phyloP scores from a whole-genome alignment of 2,797 vertebrate species.

The Sardinella longiceps region DNA sequence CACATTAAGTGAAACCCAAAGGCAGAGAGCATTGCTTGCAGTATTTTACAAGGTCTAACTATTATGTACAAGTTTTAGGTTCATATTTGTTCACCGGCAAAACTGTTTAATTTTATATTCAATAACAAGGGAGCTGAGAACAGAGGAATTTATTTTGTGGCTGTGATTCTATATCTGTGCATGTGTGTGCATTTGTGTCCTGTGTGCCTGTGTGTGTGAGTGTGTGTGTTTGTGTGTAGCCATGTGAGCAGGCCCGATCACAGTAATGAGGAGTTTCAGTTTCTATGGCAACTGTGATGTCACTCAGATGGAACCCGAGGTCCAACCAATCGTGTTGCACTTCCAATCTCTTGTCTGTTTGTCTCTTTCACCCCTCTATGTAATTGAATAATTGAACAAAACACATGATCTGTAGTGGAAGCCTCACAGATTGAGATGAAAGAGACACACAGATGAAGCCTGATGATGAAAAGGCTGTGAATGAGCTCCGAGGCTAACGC shows the following conservation, averaged over 20 bases:
- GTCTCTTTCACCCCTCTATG: conserved; percentile 9
- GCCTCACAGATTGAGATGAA: not conserved
- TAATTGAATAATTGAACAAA: conserved; percentile 51
- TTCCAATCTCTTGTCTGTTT: conserved; percentile 10
- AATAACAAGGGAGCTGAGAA: not conserved
- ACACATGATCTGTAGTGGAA: conserved; percentile 22
- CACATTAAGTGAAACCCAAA: too few species aligned
- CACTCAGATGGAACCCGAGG: conserved; percentile 37
- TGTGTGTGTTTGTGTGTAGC: conserved; percentile 1
- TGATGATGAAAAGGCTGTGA: not conserved
- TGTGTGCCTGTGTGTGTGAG: not conserved
- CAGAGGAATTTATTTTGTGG: not conserved
- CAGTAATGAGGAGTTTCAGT: conserved; percentile 39
- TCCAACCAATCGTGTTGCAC: not conserved
- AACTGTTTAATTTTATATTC: too few species aligned
- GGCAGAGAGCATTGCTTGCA: too few species aligned
- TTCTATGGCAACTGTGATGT: conserved; percentile 55
- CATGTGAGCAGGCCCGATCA: conserved; percentile 18
- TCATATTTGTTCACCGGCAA: not conserved
- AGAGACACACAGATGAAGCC: not conserved
- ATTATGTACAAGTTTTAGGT: too few species aligned
- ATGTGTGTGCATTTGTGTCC: not conserved
- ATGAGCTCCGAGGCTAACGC: not conserved
- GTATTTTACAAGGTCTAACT: too few species aligned
- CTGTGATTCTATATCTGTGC: not conserved